Evolutionary conservation across 2,113 vertebrate genomes (phyloP).

Genomic region (Halcyon senegalensis): DNA sequence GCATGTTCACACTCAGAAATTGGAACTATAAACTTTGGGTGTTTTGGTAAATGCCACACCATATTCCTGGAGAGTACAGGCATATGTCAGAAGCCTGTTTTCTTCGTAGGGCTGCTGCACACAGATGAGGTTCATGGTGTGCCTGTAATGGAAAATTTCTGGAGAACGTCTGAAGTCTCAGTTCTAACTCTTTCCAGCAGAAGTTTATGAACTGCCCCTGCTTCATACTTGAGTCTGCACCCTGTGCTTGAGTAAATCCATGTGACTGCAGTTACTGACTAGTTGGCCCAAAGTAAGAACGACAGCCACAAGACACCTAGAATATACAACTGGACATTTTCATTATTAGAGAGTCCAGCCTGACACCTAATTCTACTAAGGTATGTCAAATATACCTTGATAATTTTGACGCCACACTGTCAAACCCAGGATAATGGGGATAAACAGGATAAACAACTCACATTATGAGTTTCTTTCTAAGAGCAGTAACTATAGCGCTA

Average conservation of each 20-base stretch:
- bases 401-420: not conserved
- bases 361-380: not conserved
- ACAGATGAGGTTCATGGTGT: not conserved
- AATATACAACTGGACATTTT: not conserved
- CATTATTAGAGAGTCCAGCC: not conserved
- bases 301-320: not conserved
- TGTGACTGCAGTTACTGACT: not conserved
- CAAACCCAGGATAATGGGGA: not conserved
- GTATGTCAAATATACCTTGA: not conserved
- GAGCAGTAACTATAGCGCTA: not conserved
- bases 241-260: not conserved
- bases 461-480: not conserved
- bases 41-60: conserved; percentile 21
- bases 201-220: not conserved
- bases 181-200: not conserved
- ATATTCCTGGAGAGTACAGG: not conserved
- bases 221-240: not conserved
- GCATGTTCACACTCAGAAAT: not conserved
- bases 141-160: not conserved
- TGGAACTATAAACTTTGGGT: not conserved
- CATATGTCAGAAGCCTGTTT: conserved; percentile 14
- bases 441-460: not conserved
- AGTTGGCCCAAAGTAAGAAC: not conserved
- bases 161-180: not conserved
- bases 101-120: not conserved